These are phyloP conservation scores for Cyprinus carpio DNA, from an alignment of 2,113 vertebrate genomes.

Conservation along the genomic window DNA sequence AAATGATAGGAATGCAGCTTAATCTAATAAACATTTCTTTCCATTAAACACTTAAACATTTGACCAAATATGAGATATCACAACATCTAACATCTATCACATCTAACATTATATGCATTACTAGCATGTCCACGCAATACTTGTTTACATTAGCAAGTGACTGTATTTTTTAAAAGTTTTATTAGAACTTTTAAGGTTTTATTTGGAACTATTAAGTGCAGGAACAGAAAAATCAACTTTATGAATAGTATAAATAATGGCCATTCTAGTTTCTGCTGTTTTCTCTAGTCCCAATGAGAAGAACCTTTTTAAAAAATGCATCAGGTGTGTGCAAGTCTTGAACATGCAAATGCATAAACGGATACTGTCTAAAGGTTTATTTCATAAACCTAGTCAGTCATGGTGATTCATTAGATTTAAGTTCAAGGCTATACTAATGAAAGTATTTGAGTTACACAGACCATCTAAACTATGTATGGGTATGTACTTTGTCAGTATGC, in stretches of 20 bases:
- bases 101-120: too few relatives aligned
- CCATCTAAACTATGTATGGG: neutral
- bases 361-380: too few relatives aligned
- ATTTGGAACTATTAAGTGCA: neutral
- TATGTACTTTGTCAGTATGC: neutral
- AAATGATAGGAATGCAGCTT: neutral
- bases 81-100: too few relatives aligned
- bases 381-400: slow-evolving; percentile 11
- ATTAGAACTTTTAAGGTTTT: neutral
- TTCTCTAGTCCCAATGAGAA: neutral
- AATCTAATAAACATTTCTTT: neutral
- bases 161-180: neutral
- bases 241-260: neutral
- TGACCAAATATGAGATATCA: neutral
- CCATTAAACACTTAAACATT: neutral
- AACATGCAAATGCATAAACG: too few relatives aligned
- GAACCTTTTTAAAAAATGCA: neutral
- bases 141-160: neutral
- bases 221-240: neutral
- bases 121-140: too few relatives aligned
- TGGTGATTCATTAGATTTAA: neutral
- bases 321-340: neutral
- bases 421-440: neutral
- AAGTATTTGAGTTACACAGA: neutral
- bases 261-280: neutral